These are phyloP conservation scores for Spheniscus mendiculus DNA, from an alignment of 2,113 vertebrate species.

Conservation along the genomic window DNA sequence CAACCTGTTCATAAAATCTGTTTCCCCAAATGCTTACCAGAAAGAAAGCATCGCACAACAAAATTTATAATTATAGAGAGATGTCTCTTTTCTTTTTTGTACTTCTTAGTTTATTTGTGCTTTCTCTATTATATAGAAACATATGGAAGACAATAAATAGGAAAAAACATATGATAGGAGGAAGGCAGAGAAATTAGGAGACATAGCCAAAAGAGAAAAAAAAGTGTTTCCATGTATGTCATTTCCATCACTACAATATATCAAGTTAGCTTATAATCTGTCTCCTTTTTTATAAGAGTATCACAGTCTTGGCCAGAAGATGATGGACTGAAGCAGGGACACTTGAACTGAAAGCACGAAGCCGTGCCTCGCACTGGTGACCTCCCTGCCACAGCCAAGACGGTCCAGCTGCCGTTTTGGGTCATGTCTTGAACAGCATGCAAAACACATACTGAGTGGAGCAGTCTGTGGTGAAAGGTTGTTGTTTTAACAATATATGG, in stretches of 20 bases:
- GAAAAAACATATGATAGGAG: not conserved
- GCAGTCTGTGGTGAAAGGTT: not conserved
- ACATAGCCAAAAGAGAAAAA: not conserved
- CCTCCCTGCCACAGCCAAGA: not conserved
- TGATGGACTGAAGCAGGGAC: not conserved
- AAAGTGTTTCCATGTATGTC: not conserved
- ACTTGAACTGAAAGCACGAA: not conserved
- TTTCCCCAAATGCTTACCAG: constrained; percentile 35
- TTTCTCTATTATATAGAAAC: constrained; percentile 11
- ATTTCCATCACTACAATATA: not conserved
- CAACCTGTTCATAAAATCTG: constrained; percentile 55
- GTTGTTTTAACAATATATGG: not conserved
- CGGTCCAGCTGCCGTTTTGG: not conserved
- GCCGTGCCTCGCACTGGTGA: not conserved
- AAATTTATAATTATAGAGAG: not conserved
- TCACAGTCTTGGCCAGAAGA: not conserved
- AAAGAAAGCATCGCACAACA: not conserved
- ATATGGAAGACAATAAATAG: constrained; percentile 52
- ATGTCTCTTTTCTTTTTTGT: not conserved
- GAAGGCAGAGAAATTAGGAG: constrained; percentile 1
- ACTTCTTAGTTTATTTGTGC: constrained; percentile 24
- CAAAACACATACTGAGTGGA: accelerated
- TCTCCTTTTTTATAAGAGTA: not conserved
- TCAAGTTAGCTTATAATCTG: not conserved
- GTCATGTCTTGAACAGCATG: accelerated